phyloP scores from a whole-genome alignment of 2,797 vertebrate genomes.

The Poecilia velifera region DNA sequence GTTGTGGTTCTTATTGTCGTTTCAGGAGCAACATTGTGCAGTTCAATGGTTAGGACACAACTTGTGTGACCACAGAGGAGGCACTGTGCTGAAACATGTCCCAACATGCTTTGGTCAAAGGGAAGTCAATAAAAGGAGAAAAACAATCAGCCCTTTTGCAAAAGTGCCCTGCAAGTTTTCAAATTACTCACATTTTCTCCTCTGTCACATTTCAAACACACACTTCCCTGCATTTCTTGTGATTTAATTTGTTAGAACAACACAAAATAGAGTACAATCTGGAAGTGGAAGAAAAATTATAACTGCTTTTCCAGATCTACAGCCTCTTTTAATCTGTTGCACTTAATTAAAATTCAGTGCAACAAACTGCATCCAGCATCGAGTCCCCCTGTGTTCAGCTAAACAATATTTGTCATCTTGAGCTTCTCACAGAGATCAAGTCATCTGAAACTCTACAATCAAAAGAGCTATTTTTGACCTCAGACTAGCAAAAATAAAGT shows the following conservation, averaged over 20 bases:
- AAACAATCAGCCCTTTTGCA: too few relatives aligned
- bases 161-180: background rate
- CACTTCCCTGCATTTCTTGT: background rate
- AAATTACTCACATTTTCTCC: background rate
- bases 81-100: background rate
- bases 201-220: background rate
- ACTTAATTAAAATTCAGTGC: background rate
- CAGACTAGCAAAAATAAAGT: too few relatives aligned
- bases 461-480: too few relatives aligned
- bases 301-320: background rate
- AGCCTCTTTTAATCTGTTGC: background rate
- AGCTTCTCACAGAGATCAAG: background rate
- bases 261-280: background rate
- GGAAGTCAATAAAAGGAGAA: background rate
- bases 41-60: background rate
- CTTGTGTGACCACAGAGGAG: background rate
- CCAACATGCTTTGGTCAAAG: background rate
- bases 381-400: background rate
- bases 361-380: background rate
- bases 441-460: too few relatives aligned
- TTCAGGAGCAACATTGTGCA: background rate
- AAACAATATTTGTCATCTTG: background rate
- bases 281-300: background rate
- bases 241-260: background rate
- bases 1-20: background rate